Base-by-base conservation (phyloP, 2,888 invertebrate species). In the Yponomeuta evonymella region DNA sequence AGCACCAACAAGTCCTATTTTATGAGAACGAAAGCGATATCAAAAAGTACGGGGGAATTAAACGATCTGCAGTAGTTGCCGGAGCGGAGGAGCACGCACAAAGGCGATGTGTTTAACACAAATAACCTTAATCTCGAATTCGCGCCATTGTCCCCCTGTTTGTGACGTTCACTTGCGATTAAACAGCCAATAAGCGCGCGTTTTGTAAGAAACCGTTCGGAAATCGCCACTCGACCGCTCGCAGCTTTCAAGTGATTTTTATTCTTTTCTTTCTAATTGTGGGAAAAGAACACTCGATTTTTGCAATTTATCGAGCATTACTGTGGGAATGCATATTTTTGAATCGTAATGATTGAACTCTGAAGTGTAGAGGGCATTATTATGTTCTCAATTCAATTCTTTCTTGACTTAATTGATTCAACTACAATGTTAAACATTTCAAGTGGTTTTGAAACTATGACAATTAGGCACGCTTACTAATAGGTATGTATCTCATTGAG, bases 51-150 rank as follows among this genome's bases (percentile, higher is more conserved):
- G 36, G 70, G 70, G 64, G 58, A 43, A 43, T n/a, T 36, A 71
- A 71, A 12, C 71, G 71, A 70, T 70, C 71, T 70, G 58, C 63
- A 43, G 58, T 70, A 67, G 63, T 30, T 81, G 81, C 73, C 79
- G 78, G 79, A 79, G 83, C 83, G 81, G 75, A 81, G 79, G 84
- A 79, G 76, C 84, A 82, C 73, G 74, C 78, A 87, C 86, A 89
- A 88, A 77, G 79, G 78, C 77, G 78, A 76, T 81, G 79, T 87
- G 89, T 89, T 89, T 89, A 83, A 79, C 82, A 85, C 86, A 89
- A 89, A 90, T 87, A 90, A 85, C 83, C 81, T 84, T 86, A 85
- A 87, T 87, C 88, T 86, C 78, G 74, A 78, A 80, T 81, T 84
- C 82, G 79, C 81, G 74, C 75, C 75, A 74, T 73, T 72, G 75